Evolutionary conservation across 2,888 invertebrate genomes (phyloP), one percentile per base, ranked within the genome.

Genomic region (Drosophila tripunctata): DNA sequence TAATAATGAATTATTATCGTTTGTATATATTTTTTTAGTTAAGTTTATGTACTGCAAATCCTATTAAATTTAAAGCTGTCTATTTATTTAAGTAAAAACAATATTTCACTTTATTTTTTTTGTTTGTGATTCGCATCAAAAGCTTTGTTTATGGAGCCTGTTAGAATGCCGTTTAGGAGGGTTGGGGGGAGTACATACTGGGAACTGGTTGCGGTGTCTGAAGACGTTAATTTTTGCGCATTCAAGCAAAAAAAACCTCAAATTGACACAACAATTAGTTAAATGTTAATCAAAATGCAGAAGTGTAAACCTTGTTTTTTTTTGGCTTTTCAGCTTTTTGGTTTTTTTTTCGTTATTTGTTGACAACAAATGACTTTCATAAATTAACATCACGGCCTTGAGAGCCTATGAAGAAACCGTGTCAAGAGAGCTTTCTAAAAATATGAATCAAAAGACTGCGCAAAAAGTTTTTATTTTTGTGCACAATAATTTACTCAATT

Each of bases 31-130:
- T 14, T 47, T n/a, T 36, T 22, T 38, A 41, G 33, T 2, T 48
- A 27, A 55, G 31, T 54, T 12, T 57, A 56, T 70, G 71, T 19
- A 35, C 45, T 51, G 41, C 50, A 65, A 78, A 60, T 81, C 85
- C 87, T 82, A 81, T 87, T 81, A 87, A 87, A 81, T 52, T 70
- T 84, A 71, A 74, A 81, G 44, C 65, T 67, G 51, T 69, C 54
- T 87, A 81, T 85, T 87, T 87, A 87, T 81, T 85, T 31, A 64
- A 71, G 44, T 33, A 43, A 62, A 45, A n/a, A n/a, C n/a, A n/a
- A n/a, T n/a, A n/a, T n/a, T n/a, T 22, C n/a, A 14, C 14, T 10
- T 38, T 55, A 35, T 38, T 44, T 69, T 43, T 17, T 14, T 12
- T 50, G 35, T 30, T 27, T 40, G 12, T 22, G 36, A 38, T 35